Evolutionary conservation across 1,140 invertebrate genomes (phyloP).

Genomic region (Diabrotica virgifera): DNA sequence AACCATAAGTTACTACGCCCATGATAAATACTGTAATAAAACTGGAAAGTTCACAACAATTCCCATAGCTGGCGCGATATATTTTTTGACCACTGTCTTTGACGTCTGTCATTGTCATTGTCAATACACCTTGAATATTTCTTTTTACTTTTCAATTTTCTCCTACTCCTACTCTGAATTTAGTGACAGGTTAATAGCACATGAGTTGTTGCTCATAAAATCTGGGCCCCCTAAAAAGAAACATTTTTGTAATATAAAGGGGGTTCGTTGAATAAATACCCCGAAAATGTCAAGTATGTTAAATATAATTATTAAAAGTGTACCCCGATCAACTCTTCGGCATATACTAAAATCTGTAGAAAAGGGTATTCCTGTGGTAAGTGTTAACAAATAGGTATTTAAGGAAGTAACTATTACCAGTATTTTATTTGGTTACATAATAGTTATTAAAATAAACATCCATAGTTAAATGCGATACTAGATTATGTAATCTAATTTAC

Average conservation of each 20-base stretch:
- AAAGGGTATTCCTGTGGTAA: slow-evolving; percentile 43
- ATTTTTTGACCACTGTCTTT: too few species aligned
- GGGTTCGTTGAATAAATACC: neutral
- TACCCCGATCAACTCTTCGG: slow-evolving; percentile 41
- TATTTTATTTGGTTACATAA: too few species aligned
- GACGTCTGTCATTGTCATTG: too few species aligned
- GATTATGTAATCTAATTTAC: slow-evolving; percentile 34
- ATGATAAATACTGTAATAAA: too few species aligned
- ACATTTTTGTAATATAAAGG: neutral
- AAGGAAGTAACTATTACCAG: too few species aligned
- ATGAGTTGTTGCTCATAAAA: neutral
- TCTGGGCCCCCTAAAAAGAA: slow-evolving; percentile 4
- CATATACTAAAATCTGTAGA: slow-evolving; percentile 42
- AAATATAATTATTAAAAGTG: slow-evolving; percentile 39
- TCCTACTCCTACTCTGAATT: neutral
- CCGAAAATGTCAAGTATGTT: slow-evolving; percentile 44
- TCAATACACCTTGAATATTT: too few species aligned
- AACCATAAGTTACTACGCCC: too few species aligned
- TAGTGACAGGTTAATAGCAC: slow-evolving; percentile 1
- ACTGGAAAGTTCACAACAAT: too few species aligned
- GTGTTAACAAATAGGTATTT: slow-evolving; percentile 3
- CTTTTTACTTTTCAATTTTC: too few species aligned
- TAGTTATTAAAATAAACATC: too few species aligned
- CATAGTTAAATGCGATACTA: neutral
- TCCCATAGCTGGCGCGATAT: too few species aligned